These are phyloP conservation scores for Suricata suricatta DNA, from an alignment of 2,113 vertebrate species.

Conservation along the genomic window DNA sequence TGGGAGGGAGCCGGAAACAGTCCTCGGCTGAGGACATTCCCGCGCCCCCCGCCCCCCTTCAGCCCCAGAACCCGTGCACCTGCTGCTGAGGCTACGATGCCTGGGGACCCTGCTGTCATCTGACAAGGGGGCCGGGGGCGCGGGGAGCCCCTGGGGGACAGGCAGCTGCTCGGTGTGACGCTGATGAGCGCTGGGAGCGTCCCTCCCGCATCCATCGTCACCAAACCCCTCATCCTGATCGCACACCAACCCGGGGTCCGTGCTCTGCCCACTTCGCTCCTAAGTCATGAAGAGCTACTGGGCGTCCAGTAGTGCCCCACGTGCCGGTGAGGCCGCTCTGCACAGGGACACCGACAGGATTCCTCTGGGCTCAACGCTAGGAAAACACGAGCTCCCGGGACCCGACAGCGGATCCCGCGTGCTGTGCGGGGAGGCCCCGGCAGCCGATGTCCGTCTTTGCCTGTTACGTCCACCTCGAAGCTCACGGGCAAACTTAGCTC, in stretches of 20 bases:
- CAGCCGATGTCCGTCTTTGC: background rate
- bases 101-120: too few species aligned
- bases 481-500: too few species aligned
- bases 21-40: background rate
- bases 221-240: background rate
- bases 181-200: background rate
- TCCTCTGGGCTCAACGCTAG: background rate
- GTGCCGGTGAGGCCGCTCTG: background rate
- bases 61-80: accelerated
- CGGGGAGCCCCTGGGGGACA: background rate
- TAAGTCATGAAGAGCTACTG: too few species aligned
- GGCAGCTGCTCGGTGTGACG: background rate
- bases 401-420: accelerated
- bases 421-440: background rate
- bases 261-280: background rate
- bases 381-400: background rate
- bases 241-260: background rate
- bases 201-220: background rate
- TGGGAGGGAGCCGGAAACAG: background rate
- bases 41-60: too few species aligned
- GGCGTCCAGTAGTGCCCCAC: accelerated
- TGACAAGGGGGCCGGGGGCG: accelerated
- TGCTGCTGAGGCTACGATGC: background rate
- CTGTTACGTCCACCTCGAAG: background rate
- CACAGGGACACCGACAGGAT: background rate